Evolutionary conservation across 2,797 vertebrate species (phyloP), one percentile per base, ranked within the genome.

Genomic region (Aythya fuligula): DNA sequence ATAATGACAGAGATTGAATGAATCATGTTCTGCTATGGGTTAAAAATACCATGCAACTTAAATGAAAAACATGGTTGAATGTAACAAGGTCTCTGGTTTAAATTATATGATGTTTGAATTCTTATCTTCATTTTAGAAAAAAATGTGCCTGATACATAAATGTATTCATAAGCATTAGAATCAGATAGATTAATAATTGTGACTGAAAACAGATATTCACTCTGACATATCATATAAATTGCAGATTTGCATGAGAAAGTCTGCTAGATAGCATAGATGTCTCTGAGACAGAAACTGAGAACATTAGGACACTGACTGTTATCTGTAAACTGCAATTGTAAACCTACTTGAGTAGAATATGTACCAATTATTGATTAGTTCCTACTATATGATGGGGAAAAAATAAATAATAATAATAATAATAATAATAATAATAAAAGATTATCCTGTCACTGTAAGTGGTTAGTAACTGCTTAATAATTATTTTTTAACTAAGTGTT

Each of bases 51-150:
- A 34, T 51, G 53, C 25, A 60, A 93, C 51, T 82, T 73, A 89
- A 87, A 70, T 39, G 16, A 92, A 87, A 93, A 90, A 89, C 69
- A 19, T 47, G 1, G 6, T 79, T 78, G 30, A 85, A 76, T 47
- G 3, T 65, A 78, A 85, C 1, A 4, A 75, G 27, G 5, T 51
- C 41, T 84, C 25, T 56, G 14, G 15, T 74, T 88, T 89, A 84
- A 88, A 93, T 90, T 72, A 58, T 62, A 38, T 5, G 34, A 81
- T 85, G 92, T 82, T 96, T 89, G 20, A 11, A 39, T 87, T 91
- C 38, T 95, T 87, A 41, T 43, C 41, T 74, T 74, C 13, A 28
- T 47, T 60, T 70, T 79, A 82, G 45, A 53, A 53, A 69, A 90
- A 74, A 93, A 85, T 66, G 17, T 82, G 5, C 20, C 8, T n/a